These are phyloP conservation scores for Drosophila aff. DNA, from an alignment of 1,140 invertebrate genomes.

Conservation along the genomic window DNA sequence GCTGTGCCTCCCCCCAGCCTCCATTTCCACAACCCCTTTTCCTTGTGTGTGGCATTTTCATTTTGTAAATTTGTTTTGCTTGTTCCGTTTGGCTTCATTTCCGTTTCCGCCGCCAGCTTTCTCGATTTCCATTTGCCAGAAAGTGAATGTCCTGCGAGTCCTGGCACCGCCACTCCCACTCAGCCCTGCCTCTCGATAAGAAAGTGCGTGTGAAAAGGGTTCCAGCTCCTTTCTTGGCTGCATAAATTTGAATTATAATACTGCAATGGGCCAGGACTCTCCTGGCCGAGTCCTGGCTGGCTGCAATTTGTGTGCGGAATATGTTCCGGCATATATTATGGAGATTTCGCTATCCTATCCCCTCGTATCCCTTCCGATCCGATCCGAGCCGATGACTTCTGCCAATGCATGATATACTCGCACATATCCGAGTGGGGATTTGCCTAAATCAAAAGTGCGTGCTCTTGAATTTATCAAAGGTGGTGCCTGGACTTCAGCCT, in stretches of 20 bases:
- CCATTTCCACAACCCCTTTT: neutral
- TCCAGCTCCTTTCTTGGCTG: conserved; percentile 46
- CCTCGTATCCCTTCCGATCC: conserved; percentile 4
- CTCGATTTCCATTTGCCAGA: conserved; percentile 51
- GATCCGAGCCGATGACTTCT: conserved; percentile 47
- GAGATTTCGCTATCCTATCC: conserved; percentile 67
- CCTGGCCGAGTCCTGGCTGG: conserved; percentile 36
- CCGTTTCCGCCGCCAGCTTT: conserved; percentile 58
- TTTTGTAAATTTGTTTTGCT: conserved; percentile 84
- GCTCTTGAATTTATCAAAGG: conserved; percentile 83
- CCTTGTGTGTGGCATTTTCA: conserved; percentile 70
- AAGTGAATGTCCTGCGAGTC: conserved; percentile 41
- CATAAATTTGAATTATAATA: conserved; percentile 85
- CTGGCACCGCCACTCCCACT: neutral
- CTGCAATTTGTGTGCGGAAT: conserved; percentile 84
- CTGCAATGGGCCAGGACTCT: conserved; percentile 53
- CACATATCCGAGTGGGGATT: conserved; percentile 77
- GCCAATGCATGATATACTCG: conserved; percentile 63
- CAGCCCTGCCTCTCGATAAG: conserved; percentile 69
- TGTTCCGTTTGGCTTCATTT: conserved; percentile 83
- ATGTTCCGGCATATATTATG: conserved; percentile 84
- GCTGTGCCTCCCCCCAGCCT: conserved; percentile 8
- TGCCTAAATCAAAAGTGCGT: conserved; percentile 83
- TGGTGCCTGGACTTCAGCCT: conserved; percentile 37
- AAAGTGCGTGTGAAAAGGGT: conserved; percentile 83